Conservation (phyloP, 2,113 vertebrate species). For the Xiphophorus couchianus region DNA sequence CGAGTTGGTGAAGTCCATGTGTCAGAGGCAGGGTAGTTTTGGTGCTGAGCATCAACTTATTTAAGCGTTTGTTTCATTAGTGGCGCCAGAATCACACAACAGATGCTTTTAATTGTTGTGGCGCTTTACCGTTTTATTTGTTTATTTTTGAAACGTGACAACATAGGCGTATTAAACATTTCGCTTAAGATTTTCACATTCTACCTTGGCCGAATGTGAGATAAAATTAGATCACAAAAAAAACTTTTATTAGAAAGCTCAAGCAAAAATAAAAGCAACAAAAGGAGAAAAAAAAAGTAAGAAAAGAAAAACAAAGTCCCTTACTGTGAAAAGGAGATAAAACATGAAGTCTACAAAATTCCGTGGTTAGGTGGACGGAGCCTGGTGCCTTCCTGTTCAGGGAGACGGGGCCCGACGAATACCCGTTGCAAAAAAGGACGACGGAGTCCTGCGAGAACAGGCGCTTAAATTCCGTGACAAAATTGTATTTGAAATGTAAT, state of each 20-base stretch:
- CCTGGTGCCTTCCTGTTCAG: no score
- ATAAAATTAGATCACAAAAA: slow-evolving; percentile 7
- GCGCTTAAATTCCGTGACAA: no score
- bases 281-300: no score
- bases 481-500: no score
- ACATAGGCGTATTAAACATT: slow-evolving; percentile 40
- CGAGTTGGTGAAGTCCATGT: slow-evolving; percentile 73
- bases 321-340: not conserved
- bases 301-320: not conserved
- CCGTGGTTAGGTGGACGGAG: no score
- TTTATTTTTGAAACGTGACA: slow-evolving; percentile 30
- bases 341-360: not conserved
- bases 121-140: slow-evolving; percentile 25
- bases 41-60: slow-evolving; percentile 45
- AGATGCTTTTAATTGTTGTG: slow-evolving; percentile 66
- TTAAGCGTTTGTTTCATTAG: slow-evolving; percentile 66
- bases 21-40: slow-evolving; percentile 64
- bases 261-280: slow-evolving; percentile 8
- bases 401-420: no score
- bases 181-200: slow-evolving; percentile 41
- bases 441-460: no score
- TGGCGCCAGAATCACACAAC: slow-evolving; percentile 39
- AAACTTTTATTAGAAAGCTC: slow-evolving; percentile 1
- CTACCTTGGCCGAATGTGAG: slow-evolving; percentile 3
- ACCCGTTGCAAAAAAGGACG: no score